Evolutionary conservation across 2,888 invertebrate genomes (phyloP).

Genomic region (Phymatocera aterrima): DNA sequence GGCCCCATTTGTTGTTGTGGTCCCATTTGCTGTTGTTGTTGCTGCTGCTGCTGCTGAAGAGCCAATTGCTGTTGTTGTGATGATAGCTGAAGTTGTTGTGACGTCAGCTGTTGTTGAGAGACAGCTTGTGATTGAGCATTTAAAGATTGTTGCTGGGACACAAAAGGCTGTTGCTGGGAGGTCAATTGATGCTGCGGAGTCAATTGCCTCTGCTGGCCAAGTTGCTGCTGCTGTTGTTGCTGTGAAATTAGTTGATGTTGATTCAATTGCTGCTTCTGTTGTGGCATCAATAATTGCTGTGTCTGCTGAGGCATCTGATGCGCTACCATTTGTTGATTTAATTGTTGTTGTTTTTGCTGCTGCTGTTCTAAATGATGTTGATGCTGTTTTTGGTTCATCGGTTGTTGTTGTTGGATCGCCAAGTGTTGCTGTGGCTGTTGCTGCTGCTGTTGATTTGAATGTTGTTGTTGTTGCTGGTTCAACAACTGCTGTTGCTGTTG

Average conservation of each 20-base stretch:
- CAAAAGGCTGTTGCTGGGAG: slow-evolving; percentile 61
- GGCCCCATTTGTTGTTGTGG: slow-evolving; percentile 58
- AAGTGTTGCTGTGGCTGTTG: slow-evolving; percentile 64
- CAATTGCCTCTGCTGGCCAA: slow-evolving; percentile 57
- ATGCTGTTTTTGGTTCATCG: slow-evolving; percentile 19
- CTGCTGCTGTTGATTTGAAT: slow-evolving; percentile 60
- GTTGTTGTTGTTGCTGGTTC: slow-evolving; percentile 72
- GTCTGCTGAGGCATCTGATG: slow-evolving; percentile 51
- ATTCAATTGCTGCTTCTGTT: slow-evolving; percentile 54
- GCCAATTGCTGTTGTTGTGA: slow-evolving; percentile 57
- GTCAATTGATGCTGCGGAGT: slow-evolving; percentile 57
- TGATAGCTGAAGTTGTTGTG: slow-evolving; percentile 54
- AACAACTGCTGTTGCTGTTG: slow-evolving; percentile 73
- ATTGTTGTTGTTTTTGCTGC: slow-evolving; percentile 53
- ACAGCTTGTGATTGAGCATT: slow-evolving; percentile 39
- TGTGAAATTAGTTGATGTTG: slow-evolving; percentile 58
- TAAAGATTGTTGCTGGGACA: slow-evolving; percentile 53
- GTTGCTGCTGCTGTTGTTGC: slow-evolving; percentile 61
- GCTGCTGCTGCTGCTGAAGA: slow-evolving; percentile 53
- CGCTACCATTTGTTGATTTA: slow-evolving; percentile 51
- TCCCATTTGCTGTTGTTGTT: slow-evolving; percentile 51
- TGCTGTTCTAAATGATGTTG: slow-evolving; percentile 54
- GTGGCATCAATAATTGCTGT: slow-evolving; percentile 45
- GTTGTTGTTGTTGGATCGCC: slow-evolving; percentile 67
- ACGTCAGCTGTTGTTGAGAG: slow-evolving; percentile 50